Conservation (phyloP, 2,113 vertebrate species). For the Poeciliopsis occidentalis region DNA sequence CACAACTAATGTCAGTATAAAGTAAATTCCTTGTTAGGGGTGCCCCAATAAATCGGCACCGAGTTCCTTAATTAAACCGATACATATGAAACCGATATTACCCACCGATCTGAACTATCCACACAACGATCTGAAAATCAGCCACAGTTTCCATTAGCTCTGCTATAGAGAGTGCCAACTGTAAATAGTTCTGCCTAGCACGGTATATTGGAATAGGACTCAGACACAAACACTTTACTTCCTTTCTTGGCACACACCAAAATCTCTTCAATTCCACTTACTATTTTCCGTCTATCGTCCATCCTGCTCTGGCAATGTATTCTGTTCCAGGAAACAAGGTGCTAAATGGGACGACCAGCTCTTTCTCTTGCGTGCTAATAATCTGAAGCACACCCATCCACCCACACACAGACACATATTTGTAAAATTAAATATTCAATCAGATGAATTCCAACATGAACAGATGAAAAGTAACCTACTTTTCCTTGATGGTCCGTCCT, state of each 20-base stretch:
- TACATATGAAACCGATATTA: too few relatives aligned
- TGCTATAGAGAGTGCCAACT: too few relatives aligned
- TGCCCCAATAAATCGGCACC: too few relatives aligned
- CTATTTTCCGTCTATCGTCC: slow-evolving; percentile 95
- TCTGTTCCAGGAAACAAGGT: slow-evolving; percentile 89
- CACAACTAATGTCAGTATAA: background rate
- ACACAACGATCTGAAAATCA: too few relatives aligned
- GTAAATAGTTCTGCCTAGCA: background rate
- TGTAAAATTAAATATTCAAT: background rate
- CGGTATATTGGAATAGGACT: background rate
- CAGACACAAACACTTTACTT: background rate
- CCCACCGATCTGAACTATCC: too few relatives aligned
- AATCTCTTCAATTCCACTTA: slow-evolving; percentile 57
- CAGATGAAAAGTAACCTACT: slow-evolving; percentile 69
- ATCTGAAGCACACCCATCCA: slow-evolving; percentile 77
- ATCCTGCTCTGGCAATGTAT: slow-evolving; percentile 94
- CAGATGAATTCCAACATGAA: background rate
- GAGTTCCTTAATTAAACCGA: too few relatives aligned
- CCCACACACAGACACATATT: background rate
- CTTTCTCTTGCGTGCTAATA: slow-evolving; percentile 86
- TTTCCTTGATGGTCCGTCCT: slow-evolving; percentile 88
- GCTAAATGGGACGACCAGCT: slow-evolving; percentile 88
- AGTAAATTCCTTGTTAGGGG: too few relatives aligned
- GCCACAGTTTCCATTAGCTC: too few relatives aligned
- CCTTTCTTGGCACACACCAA: too few relatives aligned